Percentiles rank a stretch among this genome's conserved stretches.
These are phyloP conservation scores for Callaeas wilsoni DNA, from an alignment of 2,113 vertebrate species.

Conservation along the genomic window DNA sequence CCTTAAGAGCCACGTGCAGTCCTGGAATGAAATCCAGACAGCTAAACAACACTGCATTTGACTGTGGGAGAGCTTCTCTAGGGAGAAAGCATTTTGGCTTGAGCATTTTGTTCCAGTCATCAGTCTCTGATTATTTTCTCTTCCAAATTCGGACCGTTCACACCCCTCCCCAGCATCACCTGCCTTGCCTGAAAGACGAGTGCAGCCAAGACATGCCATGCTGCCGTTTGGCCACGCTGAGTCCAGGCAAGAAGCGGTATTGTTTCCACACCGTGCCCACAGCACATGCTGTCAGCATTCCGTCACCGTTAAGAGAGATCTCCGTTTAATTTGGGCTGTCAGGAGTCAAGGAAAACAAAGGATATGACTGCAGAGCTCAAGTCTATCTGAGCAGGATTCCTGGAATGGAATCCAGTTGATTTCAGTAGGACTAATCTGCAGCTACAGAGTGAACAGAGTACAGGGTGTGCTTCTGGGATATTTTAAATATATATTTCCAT, in stretches of 20 bases:
- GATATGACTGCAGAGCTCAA: background rate
- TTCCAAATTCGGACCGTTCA: background rate
- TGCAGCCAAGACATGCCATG: background rate
- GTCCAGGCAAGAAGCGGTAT: background rate
- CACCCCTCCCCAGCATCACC: conserved; percentile 11
- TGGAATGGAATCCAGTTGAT: background rate
- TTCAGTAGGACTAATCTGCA: background rate
- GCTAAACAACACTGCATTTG: background rate
- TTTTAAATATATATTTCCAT: background rate
- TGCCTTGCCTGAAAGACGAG: background rate
- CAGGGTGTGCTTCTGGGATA: background rate
- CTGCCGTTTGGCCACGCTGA: background rate
- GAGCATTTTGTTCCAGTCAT: conserved; percentile 8
- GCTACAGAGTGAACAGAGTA: background rate
- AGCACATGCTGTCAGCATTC: background rate
- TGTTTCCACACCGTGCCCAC: background rate
- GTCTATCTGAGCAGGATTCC: background rate
- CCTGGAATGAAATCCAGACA: conserved; percentile 28
- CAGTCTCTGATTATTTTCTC: background rate
- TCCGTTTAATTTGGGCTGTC: background rate
- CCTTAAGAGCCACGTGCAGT: background rate
- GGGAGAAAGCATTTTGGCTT: background rate
- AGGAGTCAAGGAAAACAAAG: background rate
- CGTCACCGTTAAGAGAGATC: background rate
- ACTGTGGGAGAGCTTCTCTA: background rate